These are phyloP conservation scores for Crotophaga sulcirostris DNA, from an alignment of 2,113 vertebrate genomes.

Conservation along the genomic window DNA sequence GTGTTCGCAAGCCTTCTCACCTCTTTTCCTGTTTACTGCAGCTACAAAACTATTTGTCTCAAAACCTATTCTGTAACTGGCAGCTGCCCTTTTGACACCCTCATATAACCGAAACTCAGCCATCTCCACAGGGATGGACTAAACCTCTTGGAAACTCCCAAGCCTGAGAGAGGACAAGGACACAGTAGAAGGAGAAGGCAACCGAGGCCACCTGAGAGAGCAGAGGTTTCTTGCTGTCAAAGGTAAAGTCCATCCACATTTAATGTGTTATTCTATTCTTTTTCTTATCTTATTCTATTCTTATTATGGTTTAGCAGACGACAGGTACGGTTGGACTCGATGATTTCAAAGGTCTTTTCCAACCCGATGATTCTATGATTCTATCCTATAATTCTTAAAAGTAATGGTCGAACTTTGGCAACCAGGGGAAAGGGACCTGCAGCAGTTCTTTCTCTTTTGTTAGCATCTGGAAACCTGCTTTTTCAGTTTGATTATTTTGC, in stretches of 20 bases:
- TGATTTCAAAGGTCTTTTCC: no score
- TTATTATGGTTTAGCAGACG: no score
- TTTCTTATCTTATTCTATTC: no score
- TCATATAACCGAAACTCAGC: not conserved
- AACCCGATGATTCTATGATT: no score
- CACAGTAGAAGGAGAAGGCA: not conserved
- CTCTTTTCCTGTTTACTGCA: conserved; percentile 57
- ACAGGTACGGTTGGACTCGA: no score
- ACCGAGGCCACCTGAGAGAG: not conserved
- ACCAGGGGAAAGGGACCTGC: not conserved
- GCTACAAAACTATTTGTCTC: not conserved
- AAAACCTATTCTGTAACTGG: not conserved
- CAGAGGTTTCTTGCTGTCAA: not conserved
- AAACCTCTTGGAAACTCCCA: not conserved
- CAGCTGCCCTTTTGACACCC: not conserved
- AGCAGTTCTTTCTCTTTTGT: not conserved
- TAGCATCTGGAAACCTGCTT: not conserved
- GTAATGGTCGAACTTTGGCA: not conserved
- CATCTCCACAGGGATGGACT: not conserved
- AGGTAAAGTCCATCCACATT: conserved; percentile 11
- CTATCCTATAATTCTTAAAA: no score
- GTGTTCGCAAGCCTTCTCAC: not conserved
- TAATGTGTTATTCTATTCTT: not conserved
- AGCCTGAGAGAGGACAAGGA: not conserved
- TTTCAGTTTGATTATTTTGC: not conserved